Evolutionary conservation across 2,797 vertebrate genomes (phyloP), one percentile per base, ranked within the genome.

Genomic region (Buceros bicornis): DNA sequence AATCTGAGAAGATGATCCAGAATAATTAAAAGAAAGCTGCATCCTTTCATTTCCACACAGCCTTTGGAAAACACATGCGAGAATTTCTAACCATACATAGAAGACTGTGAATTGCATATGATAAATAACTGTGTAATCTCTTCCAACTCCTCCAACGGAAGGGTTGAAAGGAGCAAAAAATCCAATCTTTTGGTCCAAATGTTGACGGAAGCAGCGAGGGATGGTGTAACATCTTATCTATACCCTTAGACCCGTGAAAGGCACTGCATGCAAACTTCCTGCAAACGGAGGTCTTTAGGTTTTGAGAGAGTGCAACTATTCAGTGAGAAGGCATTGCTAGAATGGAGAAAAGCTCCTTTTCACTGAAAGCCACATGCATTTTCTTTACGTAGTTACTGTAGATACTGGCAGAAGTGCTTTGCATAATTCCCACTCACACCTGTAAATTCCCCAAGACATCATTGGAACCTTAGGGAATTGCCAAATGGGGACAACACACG

Each of bases 281-380:
- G 9, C 22, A 35, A 71, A 61, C 11, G 37, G 56, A 88, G 14
- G 35, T 93, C 66, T 79, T 62, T 15, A 54, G 35, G 31, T 83
- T 90, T 83, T 62, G 50, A 91, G 28, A 64, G 11, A 79, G 11
- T 35, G 33, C 17, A 94, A 4, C 56, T 70, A 48, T 80, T 82
- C 6, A 17, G 43, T n/a, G 50, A 90, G 51, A 82, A 20, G 25
- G 60, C 66, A 90, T 47, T 82, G 17, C 22, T 82, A 43, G 19
- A 79, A 73, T 25, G 45, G 62, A 87, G 82, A 91, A 88, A 50
- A 58, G 21, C 72, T 95, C 8, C 47, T 86, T 42, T 31, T 76
- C 45, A 12, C 26, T 84, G 70, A 94, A 95, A 96, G 61, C 91
- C 93, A 93, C 93, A 96, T 73, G 82, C 66, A 94, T 96, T 93